Base-by-base conservation (phyloP, 2,888 invertebrate species). In the Lydus trimaculatus region DNA sequence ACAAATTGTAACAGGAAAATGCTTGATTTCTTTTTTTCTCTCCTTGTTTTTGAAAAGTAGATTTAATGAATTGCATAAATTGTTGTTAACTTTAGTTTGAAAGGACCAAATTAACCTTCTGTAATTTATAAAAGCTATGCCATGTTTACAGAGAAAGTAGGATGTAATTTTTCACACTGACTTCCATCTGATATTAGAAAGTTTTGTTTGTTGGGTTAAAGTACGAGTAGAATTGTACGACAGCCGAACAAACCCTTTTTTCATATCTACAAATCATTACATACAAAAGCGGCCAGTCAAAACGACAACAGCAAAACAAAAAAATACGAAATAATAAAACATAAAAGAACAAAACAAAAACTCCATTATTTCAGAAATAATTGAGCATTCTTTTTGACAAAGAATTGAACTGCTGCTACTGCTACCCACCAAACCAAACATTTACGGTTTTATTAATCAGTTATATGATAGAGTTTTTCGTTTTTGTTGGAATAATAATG, bases 311-410 rank as follows among this genome's bases (percentile, higher is more conserved):
- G 17, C 17, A 17, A 43, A 17, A 43, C 7, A 43, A 15, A 36
- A 15, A 33, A 33, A 33, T 33, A n/a, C n/a, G n/a, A 33, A 9
- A 6, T 9, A 6, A 33, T 8, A 8, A 36, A 36, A 36, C 3
- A 36, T n/a, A 36, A 36, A 1, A 15, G 8, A 31, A 31, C 31
- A 31, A 31, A 11, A 36, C 36, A 36, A 8, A 36, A 15, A 36
- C 1, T 36, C 36, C 39, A 43, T 43, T 43, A 43, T 43, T 43
- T 5, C 1, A 0, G 17, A 43, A 43, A 43, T 43, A 43, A 43
- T 43, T 43, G 39, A n/a, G 39, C 17, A 7, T n/a, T 17, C 39
- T 43, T 43, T 36, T 43, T 17, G 17, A 0, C 66, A 66, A 70
- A 63, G 66, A 28, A 28, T 28, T 28, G 4, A 28, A 28, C 4